These are phyloP conservation scores for Ectemnius continuus DNA, from an alignment of 2,888 invertebrate species.

Conservation along the genomic window DNA sequence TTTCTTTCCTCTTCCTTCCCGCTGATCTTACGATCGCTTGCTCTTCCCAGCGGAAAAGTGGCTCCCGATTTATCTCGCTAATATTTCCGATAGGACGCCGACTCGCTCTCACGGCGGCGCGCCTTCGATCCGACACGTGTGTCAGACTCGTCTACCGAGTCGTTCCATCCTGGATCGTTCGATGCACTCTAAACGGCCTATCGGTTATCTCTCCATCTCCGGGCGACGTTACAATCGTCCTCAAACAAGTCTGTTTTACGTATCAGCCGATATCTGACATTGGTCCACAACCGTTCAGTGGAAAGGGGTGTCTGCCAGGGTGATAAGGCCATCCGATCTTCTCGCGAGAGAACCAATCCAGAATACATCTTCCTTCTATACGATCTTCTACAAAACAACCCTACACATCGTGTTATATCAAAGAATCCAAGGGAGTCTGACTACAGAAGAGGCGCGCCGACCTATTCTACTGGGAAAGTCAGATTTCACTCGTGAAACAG, in stretches of 20 bases:
- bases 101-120: conserved; percentile 17
- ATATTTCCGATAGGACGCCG: too few species aligned
- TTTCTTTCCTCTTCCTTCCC: not conserved
- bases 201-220: conserved; percentile 45
- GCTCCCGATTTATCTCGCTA: conserved; percentile 22
- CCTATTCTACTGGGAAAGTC: too few species aligned
- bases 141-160: conserved; percentile 36
- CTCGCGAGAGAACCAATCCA: too few species aligned
- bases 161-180: conserved; percentile 29
- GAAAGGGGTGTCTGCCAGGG: too few species aligned
- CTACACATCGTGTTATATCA: too few species aligned
- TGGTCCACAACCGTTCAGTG: too few species aligned
- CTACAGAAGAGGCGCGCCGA: too few species aligned
- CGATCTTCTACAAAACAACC: too few species aligned
- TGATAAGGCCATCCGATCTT: too few species aligned
- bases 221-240: conserved; percentile 30
- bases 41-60: conserved; percentile 27
- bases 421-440: too few species aligned
- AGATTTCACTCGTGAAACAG: too few species aligned
- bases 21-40: not conserved
- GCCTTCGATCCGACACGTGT: conserved; percentile 42
- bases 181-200: conserved; percentile 41
- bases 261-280: conserved; percentile 9
- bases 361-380: too few species aligned
- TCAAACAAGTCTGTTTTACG: conserved; percentile 31